A percentile compares a stretch with the other conserved stretches of the same genome.
These are phyloP conservation scores for Aeoliscus strigatus DNA, from an alignment of 2,797 vertebrate genomes.

Conservation along the genomic window DNA sequence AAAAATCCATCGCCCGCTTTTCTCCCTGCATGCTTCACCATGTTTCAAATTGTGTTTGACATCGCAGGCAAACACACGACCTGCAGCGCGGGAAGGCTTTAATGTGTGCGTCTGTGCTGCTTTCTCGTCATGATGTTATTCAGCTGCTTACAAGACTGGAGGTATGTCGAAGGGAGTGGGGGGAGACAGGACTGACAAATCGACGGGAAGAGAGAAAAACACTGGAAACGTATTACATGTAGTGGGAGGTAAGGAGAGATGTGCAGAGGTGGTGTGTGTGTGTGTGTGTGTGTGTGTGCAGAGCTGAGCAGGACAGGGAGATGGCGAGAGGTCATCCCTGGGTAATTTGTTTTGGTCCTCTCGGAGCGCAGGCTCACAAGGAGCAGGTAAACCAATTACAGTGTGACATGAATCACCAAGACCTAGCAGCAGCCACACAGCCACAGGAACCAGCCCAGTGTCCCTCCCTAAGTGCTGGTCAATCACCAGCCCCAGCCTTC, in stretches of 20 bases:
- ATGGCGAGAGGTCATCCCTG: slow-evolving; percentile 72
- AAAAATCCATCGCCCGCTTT: slow-evolving; percentile 10
- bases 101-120: slow-evolving; percentile 9
- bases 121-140: slow-evolving; percentile 20
- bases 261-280: slow-evolving; percentile 26
- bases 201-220: slow-evolving; percentile 10
- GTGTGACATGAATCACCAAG: slow-evolving; percentile 80
- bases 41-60: slow-evolving; percentile 33
- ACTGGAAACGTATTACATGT: slow-evolving; percentile 48
- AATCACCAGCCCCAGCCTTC: slow-evolving; percentile 54
- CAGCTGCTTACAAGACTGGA: slow-evolving; percentile 13
- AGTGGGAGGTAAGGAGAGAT: slow-evolving; percentile 42
- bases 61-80: slow-evolving; percentile 14
- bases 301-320: slow-evolving; percentile 48
- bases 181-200: slow-evolving; percentile 19
- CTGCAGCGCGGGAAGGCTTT: slow-evolving; percentile 21
- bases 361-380: slow-evolving; percentile 71
- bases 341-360: slow-evolving; percentile 81
- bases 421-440: slow-evolving; percentile 61
- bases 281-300: slow-evolving; percentile 40
- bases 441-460: slow-evolving; percentile 23
- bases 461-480: slow-evolving; percentile 56
- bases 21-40: slow-evolving; percentile 26
- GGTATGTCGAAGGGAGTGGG: slow-evolving; percentile 15
- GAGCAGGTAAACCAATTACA: slow-evolving; percentile 81